phyloP scores from a whole-genome alignment of 2,113 vertebrate species.

The Cheilinus undulatus region DNA sequence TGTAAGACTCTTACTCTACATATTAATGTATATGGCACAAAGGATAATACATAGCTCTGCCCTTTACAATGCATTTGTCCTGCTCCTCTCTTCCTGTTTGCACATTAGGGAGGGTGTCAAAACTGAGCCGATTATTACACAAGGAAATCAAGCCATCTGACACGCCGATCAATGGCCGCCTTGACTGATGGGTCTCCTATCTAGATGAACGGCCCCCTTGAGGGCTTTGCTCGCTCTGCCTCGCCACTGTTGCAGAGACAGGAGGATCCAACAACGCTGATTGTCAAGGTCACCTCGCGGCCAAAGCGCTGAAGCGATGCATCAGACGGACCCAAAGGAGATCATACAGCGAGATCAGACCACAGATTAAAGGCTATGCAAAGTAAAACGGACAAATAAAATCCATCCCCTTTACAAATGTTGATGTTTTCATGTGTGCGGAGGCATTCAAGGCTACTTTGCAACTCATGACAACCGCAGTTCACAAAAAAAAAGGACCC shows the following conservation, averaged over 20 bases:
- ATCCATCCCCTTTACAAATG: slow-evolving; percentile 1
- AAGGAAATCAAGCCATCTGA: slow-evolving; percentile 79
- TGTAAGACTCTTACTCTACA: slow-evolving; percentile 2
- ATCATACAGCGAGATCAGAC: slow-evolving; percentile 33
- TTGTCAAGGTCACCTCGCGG: slow-evolving; percentile 70
- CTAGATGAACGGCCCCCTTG: slow-evolving; percentile 74
- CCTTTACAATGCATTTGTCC: slow-evolving; percentile 72
- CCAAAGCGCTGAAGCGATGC: slow-evolving; percentile 35
- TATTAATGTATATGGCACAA: slow-evolving; percentile 26
- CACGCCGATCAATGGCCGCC: slow-evolving; percentile 75
- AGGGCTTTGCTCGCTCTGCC: slow-evolving; percentile 57
- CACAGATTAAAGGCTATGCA: slow-evolving; percentile 6
- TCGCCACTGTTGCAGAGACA: slow-evolving; percentile 45
- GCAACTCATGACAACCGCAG: slow-evolving; percentile 19
- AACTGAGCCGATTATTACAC: slow-evolving; percentile 78
- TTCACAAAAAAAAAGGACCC: slow-evolving; percentile 49
- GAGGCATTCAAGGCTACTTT: neutral
- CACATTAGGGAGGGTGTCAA: slow-evolving; percentile 70
- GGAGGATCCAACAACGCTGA: slow-evolving; percentile 33
- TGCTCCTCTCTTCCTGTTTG: slow-evolving; percentile 59
- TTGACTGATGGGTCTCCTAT: slow-evolving; percentile 81
- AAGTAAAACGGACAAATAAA: slow-evolving; percentile 1
- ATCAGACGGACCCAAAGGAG: slow-evolving; percentile 38
- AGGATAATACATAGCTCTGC: slow-evolving; percentile 44
- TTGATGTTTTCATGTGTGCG: slow-evolving; percentile 1